Conservation (phyloP, 2,113 vertebrate genomes). For the Brienomyrus brachyistius region DNA sequence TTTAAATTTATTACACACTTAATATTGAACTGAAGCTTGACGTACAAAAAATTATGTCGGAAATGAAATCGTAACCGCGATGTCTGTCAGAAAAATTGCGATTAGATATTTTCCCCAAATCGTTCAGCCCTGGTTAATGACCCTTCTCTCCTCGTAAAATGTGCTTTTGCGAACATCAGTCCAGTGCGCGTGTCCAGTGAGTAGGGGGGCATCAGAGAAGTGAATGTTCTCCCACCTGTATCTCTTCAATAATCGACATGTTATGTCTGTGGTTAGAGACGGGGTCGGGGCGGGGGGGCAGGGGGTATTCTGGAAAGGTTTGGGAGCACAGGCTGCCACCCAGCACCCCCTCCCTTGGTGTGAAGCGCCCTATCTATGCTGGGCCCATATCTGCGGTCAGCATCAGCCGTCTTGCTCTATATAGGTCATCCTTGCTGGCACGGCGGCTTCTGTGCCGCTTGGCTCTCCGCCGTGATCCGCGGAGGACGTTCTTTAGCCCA, state of each 20-base stretch:
- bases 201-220: neutral
- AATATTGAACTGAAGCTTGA: too few relatives aligned
- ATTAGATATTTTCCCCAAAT: too few relatives aligned
- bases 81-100: too few relatives aligned
- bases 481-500: neutral
- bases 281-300: too few relatives aligned
- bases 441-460: neutral
- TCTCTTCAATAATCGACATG: neutral
- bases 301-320: too few relatives aligned
- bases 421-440: slow-evolving; percentile 11
- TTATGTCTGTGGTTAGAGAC: neutral
- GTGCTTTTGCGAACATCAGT: neutral
- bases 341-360: neutral
- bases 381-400: neutral
- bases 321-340: neutral
- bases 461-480: neutral
- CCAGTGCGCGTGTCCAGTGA: neutral
- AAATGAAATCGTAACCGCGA: too few relatives aligned
- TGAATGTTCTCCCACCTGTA: neutral
- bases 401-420: neutral
- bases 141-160: neutral
- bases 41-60: too few relatives aligned
- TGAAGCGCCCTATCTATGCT: neutral
- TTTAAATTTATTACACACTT: too few relatives aligned
- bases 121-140: neutral